These are phyloP conservation scores for Diabrotica virgifera DNA, from an alignment of 1,140 invertebrate genomes.

Conservation along the genomic window DNA sequence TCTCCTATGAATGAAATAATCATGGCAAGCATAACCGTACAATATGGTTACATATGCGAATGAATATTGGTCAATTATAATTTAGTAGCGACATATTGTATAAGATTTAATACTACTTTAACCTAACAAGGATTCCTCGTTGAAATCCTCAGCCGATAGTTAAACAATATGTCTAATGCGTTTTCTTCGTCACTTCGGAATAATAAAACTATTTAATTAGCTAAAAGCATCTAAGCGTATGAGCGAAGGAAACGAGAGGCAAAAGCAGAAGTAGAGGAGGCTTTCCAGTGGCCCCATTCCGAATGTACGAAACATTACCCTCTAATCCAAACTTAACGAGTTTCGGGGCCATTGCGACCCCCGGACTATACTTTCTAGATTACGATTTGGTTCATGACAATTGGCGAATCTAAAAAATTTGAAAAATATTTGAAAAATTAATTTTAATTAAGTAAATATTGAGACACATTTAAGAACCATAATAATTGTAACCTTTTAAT, in stretches of 20 bases:
- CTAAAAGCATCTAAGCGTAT: constrained; percentile 7
- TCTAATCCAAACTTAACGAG: constrained; percentile 2
- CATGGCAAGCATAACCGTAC: too few relatives aligned
- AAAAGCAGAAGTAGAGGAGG: not conserved
- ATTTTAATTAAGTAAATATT: too few relatives aligned
- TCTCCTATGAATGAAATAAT: too few relatives aligned
- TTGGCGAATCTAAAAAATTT: not conserved
- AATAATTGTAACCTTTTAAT: too few relatives aligned
- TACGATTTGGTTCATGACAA: not conserved
- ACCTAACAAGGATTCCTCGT: too few relatives aligned
- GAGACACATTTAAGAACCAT: too few relatives aligned
- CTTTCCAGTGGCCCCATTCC: constrained; percentile 1
- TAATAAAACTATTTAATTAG: constrained; percentile 15
- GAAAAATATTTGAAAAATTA: too few relatives aligned
- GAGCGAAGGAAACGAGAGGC: not conserved
- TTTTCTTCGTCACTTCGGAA: constrained; percentile 1
- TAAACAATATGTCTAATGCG: constrained; percentile 3
- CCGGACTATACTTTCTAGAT: not conserved
- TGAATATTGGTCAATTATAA: too few relatives aligned
- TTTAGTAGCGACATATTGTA: too few relatives aligned
- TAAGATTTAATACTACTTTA: too few relatives aligned
- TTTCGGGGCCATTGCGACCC: not conserved
- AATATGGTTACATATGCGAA: too few relatives aligned
- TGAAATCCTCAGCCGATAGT: not conserved
- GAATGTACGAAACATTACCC: constrained; percentile 2